These are phyloP conservation scores for Ctenodactylus gundi DNA, from an alignment of 2,113 vertebrate genomes.

Conservation along the genomic window DNA sequence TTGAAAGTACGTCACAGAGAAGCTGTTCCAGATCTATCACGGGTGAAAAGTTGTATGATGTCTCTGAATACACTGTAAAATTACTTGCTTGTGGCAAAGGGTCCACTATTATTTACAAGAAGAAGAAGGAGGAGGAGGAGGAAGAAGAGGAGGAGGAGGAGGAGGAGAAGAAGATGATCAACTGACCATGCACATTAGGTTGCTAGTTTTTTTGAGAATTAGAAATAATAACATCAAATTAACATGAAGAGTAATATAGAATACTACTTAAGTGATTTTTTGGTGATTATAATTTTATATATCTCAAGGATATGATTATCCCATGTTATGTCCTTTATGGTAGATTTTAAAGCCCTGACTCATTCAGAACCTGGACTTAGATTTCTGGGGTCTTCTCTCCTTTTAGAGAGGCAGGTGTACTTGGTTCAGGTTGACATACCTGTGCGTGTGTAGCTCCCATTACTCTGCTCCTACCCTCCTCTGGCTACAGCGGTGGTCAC, in stretches of 20 bases:
- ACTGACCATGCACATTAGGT: neutral
- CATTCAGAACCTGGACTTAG: neutral
- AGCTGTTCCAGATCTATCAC: constrained; percentile 6
- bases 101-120: neutral
- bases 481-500: neutral
- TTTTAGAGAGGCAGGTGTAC: neutral
- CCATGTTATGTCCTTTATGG: neutral
- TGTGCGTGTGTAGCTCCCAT: rapidly evolving
- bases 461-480: too few relatives aligned
- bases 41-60: neutral
- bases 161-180: neutral
- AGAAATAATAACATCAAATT: neutral
- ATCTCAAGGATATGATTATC: neutral
- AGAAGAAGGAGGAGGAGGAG: neutral
- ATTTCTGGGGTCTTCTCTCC: neutral
- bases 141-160: too few relatives aligned
- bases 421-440: neutral
- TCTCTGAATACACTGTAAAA: neutral
- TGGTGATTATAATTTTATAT: neutral
- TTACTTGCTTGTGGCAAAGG: neutral
- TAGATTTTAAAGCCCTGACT: neutral
- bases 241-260: neutral
- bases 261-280: neutral
- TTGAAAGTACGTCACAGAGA: constrained; percentile 50
- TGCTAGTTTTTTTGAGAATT: neutral